These are phyloP conservation scores for Lypha dubia DNA, from an alignment of 2,888 invertebrate genomes.

Conservation along the genomic window DNA sequence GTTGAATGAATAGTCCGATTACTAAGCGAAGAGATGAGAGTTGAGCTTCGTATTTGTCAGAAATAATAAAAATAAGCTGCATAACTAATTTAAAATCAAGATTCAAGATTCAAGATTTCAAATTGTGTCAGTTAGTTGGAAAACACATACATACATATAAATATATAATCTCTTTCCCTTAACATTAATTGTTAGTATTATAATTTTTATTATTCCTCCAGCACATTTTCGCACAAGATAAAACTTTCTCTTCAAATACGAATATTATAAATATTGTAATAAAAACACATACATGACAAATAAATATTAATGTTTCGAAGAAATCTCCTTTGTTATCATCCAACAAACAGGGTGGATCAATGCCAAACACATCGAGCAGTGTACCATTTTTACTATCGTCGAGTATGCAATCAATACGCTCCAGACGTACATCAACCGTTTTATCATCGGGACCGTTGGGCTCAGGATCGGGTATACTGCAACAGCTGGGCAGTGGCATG, in stretches of 20 bases:
- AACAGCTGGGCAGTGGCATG: conserved; percentile 96
- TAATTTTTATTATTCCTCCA: not conserved
- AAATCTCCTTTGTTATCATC: conserved; percentile 84
- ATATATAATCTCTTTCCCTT: conserved; percentile 29
- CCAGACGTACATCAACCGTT: conserved; percentile 89
- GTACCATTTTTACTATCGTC: conserved; percentile 93
- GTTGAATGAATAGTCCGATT: too few species aligned
- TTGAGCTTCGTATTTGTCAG: too few species aligned
- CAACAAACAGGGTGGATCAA: conserved; percentile 90
- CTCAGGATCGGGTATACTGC: conserved; percentile 90
- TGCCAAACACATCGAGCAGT: conserved; percentile 95
- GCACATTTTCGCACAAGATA: conserved; percentile 71
- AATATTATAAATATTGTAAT: conserved; percentile 24
- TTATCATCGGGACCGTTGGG: conserved; percentile 86
- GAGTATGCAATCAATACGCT: conserved; percentile 90
- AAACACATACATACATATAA: too few species aligned
- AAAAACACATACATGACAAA: not conserved
- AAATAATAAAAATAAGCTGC: too few species aligned
- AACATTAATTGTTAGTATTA: not conserved
- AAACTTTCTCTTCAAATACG: conserved; percentile 45
- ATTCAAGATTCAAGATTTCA: too few species aligned
- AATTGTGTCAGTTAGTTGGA: too few species aligned
- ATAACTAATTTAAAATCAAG: too few species aligned
- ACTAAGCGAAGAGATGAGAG: too few species aligned
- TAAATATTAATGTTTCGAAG: conserved; percentile 83